phyloP scores from a whole-genome alignment of 35 echinoderm and acorn worm species.

The Strongylocentrotus purpuratus region DNA sequence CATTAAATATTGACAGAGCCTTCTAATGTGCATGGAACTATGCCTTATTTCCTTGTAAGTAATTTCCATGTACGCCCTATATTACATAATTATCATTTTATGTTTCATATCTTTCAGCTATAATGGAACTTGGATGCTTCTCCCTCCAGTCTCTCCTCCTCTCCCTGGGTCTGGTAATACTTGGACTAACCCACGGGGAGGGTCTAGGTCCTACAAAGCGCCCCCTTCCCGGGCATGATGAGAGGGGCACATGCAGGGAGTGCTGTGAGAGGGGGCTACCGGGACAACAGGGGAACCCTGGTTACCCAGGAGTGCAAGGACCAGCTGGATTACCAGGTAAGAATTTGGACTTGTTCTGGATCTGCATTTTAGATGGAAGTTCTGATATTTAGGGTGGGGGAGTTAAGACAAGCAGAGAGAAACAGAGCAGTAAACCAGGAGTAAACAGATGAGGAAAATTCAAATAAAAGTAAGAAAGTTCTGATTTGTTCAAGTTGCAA shows the following conservation, averaged over 20 bases:
- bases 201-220: conserved; percentile 35
- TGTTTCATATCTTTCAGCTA: not conserved
- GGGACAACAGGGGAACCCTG: conserved; percentile 47
- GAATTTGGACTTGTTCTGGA: not conserved
- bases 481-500: too few relatives aligned
- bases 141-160: not conserved
- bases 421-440: too few relatives aligned
- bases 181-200: not conserved
- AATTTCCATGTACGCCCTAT: too few relatives aligned
- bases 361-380: too few relatives aligned
- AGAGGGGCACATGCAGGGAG: not conserved
- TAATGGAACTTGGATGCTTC: not conserved
- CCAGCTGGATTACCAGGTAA: conserved; percentile 67
- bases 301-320: conserved; percentile 59
- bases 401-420: too few relatives aligned
- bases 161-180: not conserved
- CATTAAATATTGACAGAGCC: too few relatives aligned
- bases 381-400: too few relatives aligned
- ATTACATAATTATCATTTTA: too few relatives aligned
- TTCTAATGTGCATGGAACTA: too few relatives aligned
- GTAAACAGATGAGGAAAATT: too few relatives aligned
- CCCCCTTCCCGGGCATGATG: not conserved
- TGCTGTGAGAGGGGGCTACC: conserved; percentile 41
- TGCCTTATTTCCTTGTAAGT: too few relatives aligned
- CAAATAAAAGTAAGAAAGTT: too few relatives aligned